Percentiles rank a stretch among this genome's conserved stretches.
phyloP scores from a whole-genome alignment of 2,888 invertebrate species.

The Dilophus febrilis region DNA sequence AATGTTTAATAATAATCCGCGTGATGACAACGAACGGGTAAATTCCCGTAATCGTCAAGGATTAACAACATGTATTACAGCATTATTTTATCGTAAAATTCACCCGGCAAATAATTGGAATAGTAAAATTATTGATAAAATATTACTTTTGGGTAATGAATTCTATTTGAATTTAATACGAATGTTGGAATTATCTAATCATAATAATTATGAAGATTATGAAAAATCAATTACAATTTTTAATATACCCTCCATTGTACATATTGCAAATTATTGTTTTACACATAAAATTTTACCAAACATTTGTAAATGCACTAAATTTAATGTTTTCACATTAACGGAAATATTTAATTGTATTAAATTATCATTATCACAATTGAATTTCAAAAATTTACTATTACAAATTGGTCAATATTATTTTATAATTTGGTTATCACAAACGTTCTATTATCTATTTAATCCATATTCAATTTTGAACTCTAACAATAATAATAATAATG shows the following conservation, averaged over 20 bases:
- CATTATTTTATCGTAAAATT: slow-evolving; percentile 22
- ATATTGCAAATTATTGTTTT: slow-evolving; percentile 21
- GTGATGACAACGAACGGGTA: too few relatives aligned
- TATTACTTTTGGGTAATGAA: slow-evolving; percentile 22
- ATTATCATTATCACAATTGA: too few relatives aligned
- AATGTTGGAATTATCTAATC: slow-evolving; percentile 14
- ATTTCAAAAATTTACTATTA: slow-evolving; percentile 15
- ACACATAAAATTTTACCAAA: slow-evolving; percentile 14
- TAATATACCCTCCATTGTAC: slow-evolving; percentile 19
- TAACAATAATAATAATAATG: too few relatives aligned
- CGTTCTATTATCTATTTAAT: slow-evolving; percentile 23
- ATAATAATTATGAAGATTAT: too few relatives aligned
- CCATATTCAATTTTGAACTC: slow-evolving; percentile 17
- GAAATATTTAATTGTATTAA: too few relatives aligned
- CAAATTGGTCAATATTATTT: slow-evolving; percentile 24
- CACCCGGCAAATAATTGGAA: slow-evolving; percentile 26
- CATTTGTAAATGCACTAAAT: too few relatives aligned
- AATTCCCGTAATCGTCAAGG: slow-evolving; percentile 22
- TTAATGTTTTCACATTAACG: too few relatives aligned
- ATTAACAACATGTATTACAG: slow-evolving; percentile 19
- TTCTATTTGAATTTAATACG: slow-evolving; percentile 21
- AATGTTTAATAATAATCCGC: slow-evolving; percentile 17
- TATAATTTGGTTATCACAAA: slow-evolving; percentile 22
- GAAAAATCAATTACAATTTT: slow-evolving; percentile 16
- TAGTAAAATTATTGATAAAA: slow-evolving; percentile 18